Evolutionary conservation across 2,888 invertebrate species (phyloP), one percentile per base, ranked within the genome.

Genomic region (Rotaria macrura): DNA sequence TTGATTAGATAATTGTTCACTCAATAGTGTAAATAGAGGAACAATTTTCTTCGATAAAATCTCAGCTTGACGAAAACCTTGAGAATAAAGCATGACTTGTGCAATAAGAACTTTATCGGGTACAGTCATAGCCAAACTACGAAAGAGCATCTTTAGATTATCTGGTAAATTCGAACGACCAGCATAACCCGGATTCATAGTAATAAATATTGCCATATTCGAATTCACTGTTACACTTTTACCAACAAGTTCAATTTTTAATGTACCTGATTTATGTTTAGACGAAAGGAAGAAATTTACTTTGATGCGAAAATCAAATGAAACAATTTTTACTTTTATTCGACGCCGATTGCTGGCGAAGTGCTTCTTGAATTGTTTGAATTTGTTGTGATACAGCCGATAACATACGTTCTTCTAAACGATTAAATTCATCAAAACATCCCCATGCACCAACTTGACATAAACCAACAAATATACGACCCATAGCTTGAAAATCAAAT

Each of bases 401-500:
- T 87, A 99, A 92, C 98, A 99, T 99, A 89, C 99, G 93, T 91
- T 99, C 99, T 92, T 99, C 99, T 88, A 99, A 93, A 90, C 99
- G 94, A 93, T 99, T 99, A 92, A 99, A 99, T 92, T 99, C 99
- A 91, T 99, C 98, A 92, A 99, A 99, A 90, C 99, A 99, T 88
- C 98, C 98, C 98, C 98, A 99, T 0, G 99, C 99, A 84, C 98
- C 98, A 85, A 88, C 93, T 84, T 97, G 98, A 90, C 99, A 99
- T 86, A 99, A 93, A 90, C 99, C 99, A 87, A 99, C 97, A 91
- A 99, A 98, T 91, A 99, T 99, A 88, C 99, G 93, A 83, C 99
- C 99, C 97, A 99, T 98, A 3, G 99, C 99, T 92, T 97, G 97
- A 93, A 99, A 99, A 92, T 99, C 99, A 91, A 99, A 99, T 0